These are phyloP conservation scores for Meteorus cinctellus DNA, from an alignment of 2,888 invertebrate genomes.

Conservation along the genomic window DNA sequence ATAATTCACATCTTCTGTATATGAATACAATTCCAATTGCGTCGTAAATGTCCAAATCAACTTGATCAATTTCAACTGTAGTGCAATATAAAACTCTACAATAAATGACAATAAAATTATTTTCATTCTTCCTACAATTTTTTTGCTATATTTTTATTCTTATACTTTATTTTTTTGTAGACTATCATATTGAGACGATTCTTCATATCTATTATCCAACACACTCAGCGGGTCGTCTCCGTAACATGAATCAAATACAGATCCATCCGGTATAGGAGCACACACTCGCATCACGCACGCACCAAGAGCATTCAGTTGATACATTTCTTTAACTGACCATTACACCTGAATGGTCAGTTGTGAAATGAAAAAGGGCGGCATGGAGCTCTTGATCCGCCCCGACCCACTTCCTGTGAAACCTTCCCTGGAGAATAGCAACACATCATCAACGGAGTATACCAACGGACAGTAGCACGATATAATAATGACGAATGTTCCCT, in stretches of 20 bases:
- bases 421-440: constrained; percentile 56
- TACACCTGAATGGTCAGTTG: constrained; percentile 69
- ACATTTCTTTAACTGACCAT: constrained; percentile 72
- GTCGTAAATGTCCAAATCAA: neutral
- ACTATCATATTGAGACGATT: neutral
- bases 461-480: constrained; percentile 40
- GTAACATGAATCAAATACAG: neutral
- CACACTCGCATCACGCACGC: neutral
- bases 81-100: neutral
- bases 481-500: constrained; percentile 67
- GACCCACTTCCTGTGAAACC: constrained; percentile 70
- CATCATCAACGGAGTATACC: constrained; percentile 5
- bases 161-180: neutral
- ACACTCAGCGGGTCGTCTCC: constrained; percentile 50
- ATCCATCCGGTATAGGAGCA: constrained; percentile 3
- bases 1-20: neutral
- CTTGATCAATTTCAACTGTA: neutral
- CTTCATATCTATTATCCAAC: constrained; percentile 27
- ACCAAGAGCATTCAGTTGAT: constrained; percentile 57
- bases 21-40: no score
- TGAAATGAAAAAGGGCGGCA: constrained; percentile 67
- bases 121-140: neutral
- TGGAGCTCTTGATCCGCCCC: constrained; percentile 69
- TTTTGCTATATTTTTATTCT: neutral
- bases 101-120: neutral